These are phyloP conservation scores for Rhea americana DNA, from an alignment of 2,113 vertebrate genomes.

Conservation along the genomic window DNA sequence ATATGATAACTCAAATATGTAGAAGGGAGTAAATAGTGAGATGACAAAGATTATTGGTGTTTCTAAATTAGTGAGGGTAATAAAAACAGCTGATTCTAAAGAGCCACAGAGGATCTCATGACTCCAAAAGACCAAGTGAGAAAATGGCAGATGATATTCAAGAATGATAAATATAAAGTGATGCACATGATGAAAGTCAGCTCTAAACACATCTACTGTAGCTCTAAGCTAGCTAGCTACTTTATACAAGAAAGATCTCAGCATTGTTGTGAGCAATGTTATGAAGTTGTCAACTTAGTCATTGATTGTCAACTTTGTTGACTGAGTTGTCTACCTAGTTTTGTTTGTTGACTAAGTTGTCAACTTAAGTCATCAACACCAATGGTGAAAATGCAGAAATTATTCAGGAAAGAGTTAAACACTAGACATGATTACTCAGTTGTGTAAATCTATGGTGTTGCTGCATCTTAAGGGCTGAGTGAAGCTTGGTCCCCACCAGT, in stretches of 20 bases:
- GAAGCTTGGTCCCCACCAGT: not conserved
- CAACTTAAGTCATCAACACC: too few relatives aligned
- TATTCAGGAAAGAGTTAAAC: not conserved
- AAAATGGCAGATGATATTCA: not conserved
- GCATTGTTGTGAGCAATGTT: not conserved
- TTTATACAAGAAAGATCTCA: not conserved
- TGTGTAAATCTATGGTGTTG: not conserved
- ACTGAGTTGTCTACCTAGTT: too few relatives aligned
- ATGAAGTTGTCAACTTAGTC: not conserved
- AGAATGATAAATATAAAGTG: not conserved
- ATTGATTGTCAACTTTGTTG: too few relatives aligned
- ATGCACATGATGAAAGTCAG: not conserved
- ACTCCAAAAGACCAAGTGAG: not conserved
- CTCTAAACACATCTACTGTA: accelerated
- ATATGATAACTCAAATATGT: not conserved
- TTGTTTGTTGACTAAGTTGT: too few relatives aligned
- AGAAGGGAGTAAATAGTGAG: not conserved
- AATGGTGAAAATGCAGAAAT: not conserved
- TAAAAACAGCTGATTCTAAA: not conserved
- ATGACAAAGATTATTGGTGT: not conserved
- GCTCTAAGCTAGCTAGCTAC: not conserved
- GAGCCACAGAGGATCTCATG: not conserved
- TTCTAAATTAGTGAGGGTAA: not conserved
- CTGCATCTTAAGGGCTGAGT: not conserved
- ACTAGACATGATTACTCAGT: not conserved